phyloP scores from a whole-genome alignment of 2,113 vertebrate species.

The western clawed frog (Xenopus tropicalis) region UCB_Xtro_10.0 CM004451.2:34914001-34914500 shows the following conservation, averaged over 20 bases:
- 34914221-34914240: slow-evolving; percentile 75
- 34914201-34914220: slow-evolving; percentile 73
- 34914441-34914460: slow-evolving; percentile 90
- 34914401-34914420: slow-evolving; percentile 75
- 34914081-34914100: too few relatives aligned
- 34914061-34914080: too few relatives aligned
- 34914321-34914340: slow-evolving; percentile 74
- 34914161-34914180: too few relatives aligned
- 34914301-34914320: slow-evolving; percentile 95
- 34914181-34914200: too few relatives aligned
- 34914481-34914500: slow-evolving; percentile 82
- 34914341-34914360: slow-evolving; percentile 57
- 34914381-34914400: slow-evolving; percentile 79
- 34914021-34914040: too few relatives aligned
- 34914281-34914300: slow-evolving; percentile 73
- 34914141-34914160: too few relatives aligned
- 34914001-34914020: too few relatives aligned
- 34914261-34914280: slow-evolving; percentile 91
- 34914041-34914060: too few relatives aligned
- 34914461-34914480: slow-evolving; percentile 96
- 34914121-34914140: too few relatives aligned
- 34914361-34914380: slow-evolving; percentile 80
- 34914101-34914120: too few relatives aligned
- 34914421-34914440: slow-evolving; percentile 90
- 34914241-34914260: slow-evolving; percentile 64